Conservation (phyloP, 2,113 vertebrate genomes). For the Triplophysa tibetana region DNA sequence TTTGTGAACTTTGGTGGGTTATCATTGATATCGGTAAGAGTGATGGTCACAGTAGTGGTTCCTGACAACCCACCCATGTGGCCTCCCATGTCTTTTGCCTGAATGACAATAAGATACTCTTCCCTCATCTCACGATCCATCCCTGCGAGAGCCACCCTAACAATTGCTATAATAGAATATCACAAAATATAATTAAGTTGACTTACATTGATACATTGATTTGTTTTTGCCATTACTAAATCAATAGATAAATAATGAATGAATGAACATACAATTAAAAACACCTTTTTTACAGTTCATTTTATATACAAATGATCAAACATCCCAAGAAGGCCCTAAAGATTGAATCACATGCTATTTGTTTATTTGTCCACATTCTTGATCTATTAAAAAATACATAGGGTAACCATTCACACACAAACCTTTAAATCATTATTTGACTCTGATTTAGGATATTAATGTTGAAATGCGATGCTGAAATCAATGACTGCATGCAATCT, state of each 20-base stretch:
- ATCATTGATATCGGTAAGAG: conserved; percentile 93
- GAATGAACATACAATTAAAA: too few relatives aligned
- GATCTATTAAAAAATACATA: too few relatives aligned
- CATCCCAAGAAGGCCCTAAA: background rate
- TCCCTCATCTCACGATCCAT: conserved; percentile 99
- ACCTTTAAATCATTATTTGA: too few relatives aligned
- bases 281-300: too few relatives aligned
- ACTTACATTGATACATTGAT: too few relatives aligned
- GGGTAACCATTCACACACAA: too few relatives aligned
- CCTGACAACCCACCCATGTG: conserved; percentile 97
- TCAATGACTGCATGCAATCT: conserved; percentile 11
- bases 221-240: too few relatives aligned
- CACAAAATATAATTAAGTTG: background rate
- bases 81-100: conserved; percentile 99
- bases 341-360: too few relatives aligned
- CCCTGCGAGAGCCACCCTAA: conserved; percentile 94
- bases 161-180: conserved; percentile 80
- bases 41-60: conserved; percentile 94
- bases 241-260: too few relatives aligned
- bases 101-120: conserved; percentile 95
- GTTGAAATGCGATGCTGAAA: background rate
- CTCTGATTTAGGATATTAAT: too few relatives aligned
- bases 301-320: background rate
- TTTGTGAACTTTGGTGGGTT: conserved; percentile 98
- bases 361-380: too few relatives aligned